Base-by-base conservation (phyloP, 2,797 vertebrate species). In the Gambelia wislizenii region DNA sequence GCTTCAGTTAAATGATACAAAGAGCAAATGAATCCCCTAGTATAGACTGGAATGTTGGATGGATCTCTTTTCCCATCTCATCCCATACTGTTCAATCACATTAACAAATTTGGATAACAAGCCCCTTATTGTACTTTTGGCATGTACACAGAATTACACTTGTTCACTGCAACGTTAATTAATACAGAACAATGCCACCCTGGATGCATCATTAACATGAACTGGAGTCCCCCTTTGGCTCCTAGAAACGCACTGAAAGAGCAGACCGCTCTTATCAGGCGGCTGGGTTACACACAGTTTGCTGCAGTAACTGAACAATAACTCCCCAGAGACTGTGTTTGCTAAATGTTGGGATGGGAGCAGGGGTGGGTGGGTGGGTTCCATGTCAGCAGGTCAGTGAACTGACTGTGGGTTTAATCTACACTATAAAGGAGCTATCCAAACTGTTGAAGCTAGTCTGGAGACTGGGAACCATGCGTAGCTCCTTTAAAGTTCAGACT, bases 81-180 rank as follows among this genome's bases (percentile, higher is more conserved):
- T 81, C 44, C 76, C 89, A 86, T 36, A 69, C 70, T 89, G 70
- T 64, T 85, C 88, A 75, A 72, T 83, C 72, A 75, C 70, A 83
- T 83, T 84, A 84, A 59, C 64, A 70, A 69, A 84, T 77, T 36
- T 89, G 84, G 78, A 64, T 83, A 89, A 76, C 78, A 89, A 83
- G 84, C 84, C 84, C 70, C 59, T 89, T 76, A 86, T 82, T 79
- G 75, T 89, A n/a, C n/a, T 89, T 86, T 76, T 89, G 84, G 84
- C 89, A 83, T 56, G n/a, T 83, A 83, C 70, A 77, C 84, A 86
- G 69, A 83, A 83, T 76, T 77, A 76, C 47, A 86, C 84, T 84
- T 67, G 70, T 89, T 76, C 75, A 42, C n/a, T 79, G 39, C 75
- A 67, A 69, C 20, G 61, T 86, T 76, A 85, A 89, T 86, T 86